Conservation (phyloP, 2,888 invertebrate genomes). For the Tiliacea citrago region DNA sequence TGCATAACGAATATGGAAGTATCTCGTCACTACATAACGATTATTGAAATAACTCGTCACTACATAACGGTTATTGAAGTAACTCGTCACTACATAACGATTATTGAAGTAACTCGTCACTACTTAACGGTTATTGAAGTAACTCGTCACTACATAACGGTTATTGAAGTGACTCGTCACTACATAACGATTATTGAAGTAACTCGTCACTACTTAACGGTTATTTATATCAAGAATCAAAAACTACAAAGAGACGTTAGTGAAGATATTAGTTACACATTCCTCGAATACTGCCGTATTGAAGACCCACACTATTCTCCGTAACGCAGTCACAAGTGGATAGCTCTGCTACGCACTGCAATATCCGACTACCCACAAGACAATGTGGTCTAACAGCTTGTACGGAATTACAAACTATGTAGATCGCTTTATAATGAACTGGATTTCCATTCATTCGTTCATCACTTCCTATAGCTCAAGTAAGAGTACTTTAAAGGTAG, state of each 20-base stretch:
- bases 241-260: conserved; percentile 16
- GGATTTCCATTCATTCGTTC: background rate
- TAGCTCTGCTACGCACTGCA: background rate
- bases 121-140: background rate
- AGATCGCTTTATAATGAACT: no score
- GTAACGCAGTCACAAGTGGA: conserved; percentile 1
- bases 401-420: background rate
- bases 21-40: no score
- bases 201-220: background rate
- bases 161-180: background rate
- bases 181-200: background rate
- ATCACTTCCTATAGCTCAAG: background rate
- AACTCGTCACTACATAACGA: no score
- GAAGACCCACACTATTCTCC: conserved; percentile 13
- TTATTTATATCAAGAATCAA: conserved; percentile 3
- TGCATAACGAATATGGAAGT: no score
- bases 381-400: conserved; percentile 1
- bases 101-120: background rate
- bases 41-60: background rate
- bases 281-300: conserved; percentile 15
- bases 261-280: background rate
- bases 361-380: conserved; percentile 6
- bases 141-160: no score
- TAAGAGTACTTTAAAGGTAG: no score
- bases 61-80: background rate